A percentile compares a stretch with the other conserved stretches of the same genome.
These are phyloP conservation scores for Morus bassanus DNA, from an alignment of 2,797 vertebrate species.

Conservation along the genomic window DNA sequence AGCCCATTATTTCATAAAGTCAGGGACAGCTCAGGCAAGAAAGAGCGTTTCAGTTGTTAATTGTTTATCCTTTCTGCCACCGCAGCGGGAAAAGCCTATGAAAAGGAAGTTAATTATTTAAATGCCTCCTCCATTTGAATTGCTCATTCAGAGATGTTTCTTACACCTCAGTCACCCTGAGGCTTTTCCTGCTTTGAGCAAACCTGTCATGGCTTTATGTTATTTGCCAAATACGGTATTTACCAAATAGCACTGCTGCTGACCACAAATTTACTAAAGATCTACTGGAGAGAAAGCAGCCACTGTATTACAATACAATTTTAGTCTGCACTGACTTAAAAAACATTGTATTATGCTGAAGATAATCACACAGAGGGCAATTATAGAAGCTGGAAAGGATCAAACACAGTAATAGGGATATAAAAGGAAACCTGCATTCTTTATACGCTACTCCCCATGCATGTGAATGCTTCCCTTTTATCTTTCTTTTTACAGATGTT, in stretches of 20 bases:
- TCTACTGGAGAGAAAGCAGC: background rate
- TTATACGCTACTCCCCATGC: background rate
- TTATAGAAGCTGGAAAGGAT: constrained; percentile 29
- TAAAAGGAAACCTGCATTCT: constrained; percentile 35
- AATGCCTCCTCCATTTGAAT: constrained; percentile 12
- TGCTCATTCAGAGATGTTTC: constrained; percentile 15
- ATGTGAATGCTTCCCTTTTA: constrained; percentile 27
- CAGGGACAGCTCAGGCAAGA: background rate
- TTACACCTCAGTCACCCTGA: constrained; percentile 4
- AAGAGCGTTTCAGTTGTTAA: background rate
- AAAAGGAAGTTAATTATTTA: constrained; percentile 48
- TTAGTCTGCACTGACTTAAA: constrained; percentile 1
- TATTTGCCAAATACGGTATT: constrained; percentile 40
- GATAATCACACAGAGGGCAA: background rate
- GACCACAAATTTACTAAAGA: background rate
- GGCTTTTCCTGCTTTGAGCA: background rate
- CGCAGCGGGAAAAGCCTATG: constrained; percentile 20
- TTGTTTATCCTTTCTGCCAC: constrained; percentile 20
- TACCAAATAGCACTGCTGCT: background rate
- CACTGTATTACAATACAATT: background rate
- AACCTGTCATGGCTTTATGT: background rate
- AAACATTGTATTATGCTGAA: background rate
- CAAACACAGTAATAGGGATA: constrained; percentile 25
- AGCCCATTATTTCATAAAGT: background rate
- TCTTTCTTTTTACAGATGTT: constrained; percentile 22